Percentiles rank a stretch among this genome's conserved stretches.
Evolutionary conservation across 2,113 vertebrate species (phyloP).

Genomic region (Sitta europaea): DNA sequence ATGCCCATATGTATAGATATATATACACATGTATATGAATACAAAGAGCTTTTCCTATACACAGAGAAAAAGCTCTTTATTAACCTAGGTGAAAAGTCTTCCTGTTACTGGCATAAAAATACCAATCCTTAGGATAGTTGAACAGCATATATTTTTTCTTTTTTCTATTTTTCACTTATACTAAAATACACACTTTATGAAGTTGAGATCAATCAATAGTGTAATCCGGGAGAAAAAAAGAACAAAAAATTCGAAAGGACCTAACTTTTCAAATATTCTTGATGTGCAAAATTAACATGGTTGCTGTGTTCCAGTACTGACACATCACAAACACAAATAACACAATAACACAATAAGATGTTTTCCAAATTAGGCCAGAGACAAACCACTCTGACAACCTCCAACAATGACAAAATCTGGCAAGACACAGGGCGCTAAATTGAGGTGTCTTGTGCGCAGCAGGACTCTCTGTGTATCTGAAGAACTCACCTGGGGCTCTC

Average conservation of each 20-base stretch:
- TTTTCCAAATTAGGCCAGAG: neutral
- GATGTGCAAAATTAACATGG: neutral
- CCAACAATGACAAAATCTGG: neutral
- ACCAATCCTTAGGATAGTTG: neutral
- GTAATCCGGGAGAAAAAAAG: neutral
- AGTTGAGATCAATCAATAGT: neutral
- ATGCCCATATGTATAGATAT: rapidly evolving
- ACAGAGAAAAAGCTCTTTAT: neutral
- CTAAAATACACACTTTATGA: neutral
- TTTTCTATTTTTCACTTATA: neutral
- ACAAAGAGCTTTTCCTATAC: neutral
- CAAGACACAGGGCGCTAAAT: neutral
- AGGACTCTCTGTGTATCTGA: neutral
- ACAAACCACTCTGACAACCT: neutral
- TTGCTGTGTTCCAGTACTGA: neutral
- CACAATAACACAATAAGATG: too few relatives aligned
- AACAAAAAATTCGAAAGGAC: neutral
- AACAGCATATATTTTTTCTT: neutral
- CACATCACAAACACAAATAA: neutral
- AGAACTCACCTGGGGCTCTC: neutral
- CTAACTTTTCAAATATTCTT: neutral
- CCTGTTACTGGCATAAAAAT: neutral
- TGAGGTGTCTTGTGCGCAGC: neutral
- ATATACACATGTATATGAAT: neutral
- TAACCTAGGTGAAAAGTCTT: neutral